Conservation (phyloP, 2,888 invertebrate species). For the Lordiphosa andalusiaca region DNA sequence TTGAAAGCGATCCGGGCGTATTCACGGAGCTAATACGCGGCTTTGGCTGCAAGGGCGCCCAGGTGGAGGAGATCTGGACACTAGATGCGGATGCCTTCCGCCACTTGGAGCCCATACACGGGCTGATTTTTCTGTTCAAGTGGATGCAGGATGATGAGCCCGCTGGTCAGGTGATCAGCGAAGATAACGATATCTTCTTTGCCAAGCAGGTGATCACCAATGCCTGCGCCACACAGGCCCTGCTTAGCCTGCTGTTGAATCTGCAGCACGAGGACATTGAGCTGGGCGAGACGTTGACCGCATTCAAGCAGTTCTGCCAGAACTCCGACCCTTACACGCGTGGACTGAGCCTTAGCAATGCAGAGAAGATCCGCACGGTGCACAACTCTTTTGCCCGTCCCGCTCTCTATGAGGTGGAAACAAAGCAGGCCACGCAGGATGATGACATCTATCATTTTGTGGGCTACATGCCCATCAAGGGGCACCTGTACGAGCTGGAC, state of each 20-base stretch:
- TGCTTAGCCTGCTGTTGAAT: conserved; percentile 95
- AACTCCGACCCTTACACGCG: conserved; percentile 87
- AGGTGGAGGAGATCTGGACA: conserved; percentile 99
- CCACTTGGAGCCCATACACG: conserved; percentile 96
- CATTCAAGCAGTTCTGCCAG: conserved; percentile 87
- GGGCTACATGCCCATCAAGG: conserved; percentile 95
- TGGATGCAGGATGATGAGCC: conserved; percentile 92
- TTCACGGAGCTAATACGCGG: conserved; percentile 97
- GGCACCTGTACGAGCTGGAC: conserved; percentile 95
- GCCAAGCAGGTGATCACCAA: conserved; percentile 99
- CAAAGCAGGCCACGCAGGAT: conserved; percentile 81
- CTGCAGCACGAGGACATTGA: conserved; percentile 91
- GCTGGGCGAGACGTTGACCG: conserved; percentile 86
- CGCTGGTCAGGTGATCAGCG: conserved; percentile 86
- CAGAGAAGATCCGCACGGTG: conserved; percentile 93
- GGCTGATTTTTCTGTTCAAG: conserved; percentile 98
- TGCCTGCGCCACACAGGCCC: conserved; percentile 99
- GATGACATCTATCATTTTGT: conserved; percentile 99
- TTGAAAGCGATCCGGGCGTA: conserved; percentile 99
- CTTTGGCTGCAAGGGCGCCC: conserved; percentile 95
- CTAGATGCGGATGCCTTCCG: conserved; percentile 94
- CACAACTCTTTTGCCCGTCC: conserved; percentile 98
- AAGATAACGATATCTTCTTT: conserved; percentile 92
- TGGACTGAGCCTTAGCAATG: conserved; percentile 96
- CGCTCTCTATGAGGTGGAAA: conserved; percentile 93